These are phyloP conservation scores for Acholoe squamosa DNA, from an alignment of 2,888 invertebrate species.

Conservation along the genomic window DNA sequence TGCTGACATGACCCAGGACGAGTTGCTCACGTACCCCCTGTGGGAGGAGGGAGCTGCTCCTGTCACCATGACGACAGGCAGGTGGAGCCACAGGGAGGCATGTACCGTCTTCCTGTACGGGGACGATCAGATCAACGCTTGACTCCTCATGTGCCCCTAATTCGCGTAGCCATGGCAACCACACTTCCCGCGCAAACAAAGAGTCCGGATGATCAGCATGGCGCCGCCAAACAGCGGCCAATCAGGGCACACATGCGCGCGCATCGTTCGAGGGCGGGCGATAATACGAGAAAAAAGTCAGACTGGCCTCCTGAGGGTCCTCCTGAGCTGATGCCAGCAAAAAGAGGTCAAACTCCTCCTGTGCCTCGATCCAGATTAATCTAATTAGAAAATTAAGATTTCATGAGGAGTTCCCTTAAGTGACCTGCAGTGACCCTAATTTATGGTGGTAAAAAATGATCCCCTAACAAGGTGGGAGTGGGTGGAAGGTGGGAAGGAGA, in stretches of 20 bases:
- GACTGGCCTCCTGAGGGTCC: background rate
- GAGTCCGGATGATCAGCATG: conserved; percentile 14
- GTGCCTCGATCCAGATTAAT: conserved; percentile 29
- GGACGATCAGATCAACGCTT: background rate
- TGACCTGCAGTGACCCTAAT: conserved; percentile 21
- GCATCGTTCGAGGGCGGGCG: background rate
- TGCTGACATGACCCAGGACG: background rate
- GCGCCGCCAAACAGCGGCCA: conserved; percentile 19
- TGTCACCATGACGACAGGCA: conserved; percentile 17
- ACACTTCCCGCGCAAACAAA: conserved; percentile 41
- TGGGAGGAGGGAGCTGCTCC: background rate
- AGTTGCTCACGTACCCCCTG: background rate
- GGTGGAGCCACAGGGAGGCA: background rate
- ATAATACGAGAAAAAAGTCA: background rate
- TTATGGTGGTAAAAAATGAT: background rate
- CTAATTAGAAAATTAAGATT: conserved; percentile 34
- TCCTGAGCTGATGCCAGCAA: background rate
- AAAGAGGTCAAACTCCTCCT: background rate
- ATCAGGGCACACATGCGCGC: conserved; percentile 10
- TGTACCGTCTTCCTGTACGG: background rate
- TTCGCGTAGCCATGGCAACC: conserved; percentile 15
- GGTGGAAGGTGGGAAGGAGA: background rate
- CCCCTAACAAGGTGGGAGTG: conserved; percentile 14
- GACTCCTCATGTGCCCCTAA: conserved; percentile 29
- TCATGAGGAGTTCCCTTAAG: conserved; percentile 17